These are phyloP conservation scores for Campoplex nolae DNA, from an alignment of 2,888 invertebrate genomes.

Conservation along the genomic window DNA sequence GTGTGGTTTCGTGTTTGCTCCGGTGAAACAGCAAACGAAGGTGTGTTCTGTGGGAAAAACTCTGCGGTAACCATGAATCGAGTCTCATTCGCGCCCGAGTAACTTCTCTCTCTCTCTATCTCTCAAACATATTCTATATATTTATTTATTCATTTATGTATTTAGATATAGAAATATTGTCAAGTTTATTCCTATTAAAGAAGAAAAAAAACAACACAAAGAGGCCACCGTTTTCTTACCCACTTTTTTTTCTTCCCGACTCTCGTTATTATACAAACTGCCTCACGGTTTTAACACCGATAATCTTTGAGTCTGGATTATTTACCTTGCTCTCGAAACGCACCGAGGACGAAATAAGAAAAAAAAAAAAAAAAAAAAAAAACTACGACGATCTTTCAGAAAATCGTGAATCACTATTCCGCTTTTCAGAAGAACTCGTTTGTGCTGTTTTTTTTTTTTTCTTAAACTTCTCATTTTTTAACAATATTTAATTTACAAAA, in stretches of 20 bases:
- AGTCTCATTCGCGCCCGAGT: slow-evolving; percentile 65
- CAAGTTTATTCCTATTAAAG: slow-evolving; percentile 20
- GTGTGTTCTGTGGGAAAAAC: slow-evolving; percentile 71
- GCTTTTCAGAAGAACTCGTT: background rate
- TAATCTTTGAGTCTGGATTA: background rate
- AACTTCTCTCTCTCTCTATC: slow-evolving; percentile 40
- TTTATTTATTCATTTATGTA: background rate
- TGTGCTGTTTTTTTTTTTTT: background rate
- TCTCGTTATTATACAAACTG: slow-evolving; percentile 9
- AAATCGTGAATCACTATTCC: background rate
- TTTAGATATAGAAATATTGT: background rate
- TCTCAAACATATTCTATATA: background rate
- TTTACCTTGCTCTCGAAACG: slow-evolving; percentile 5
- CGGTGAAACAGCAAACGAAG: background rate
- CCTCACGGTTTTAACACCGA: slow-evolving; percentile 1
- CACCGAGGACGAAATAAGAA: background rate
- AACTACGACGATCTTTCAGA: background rate
- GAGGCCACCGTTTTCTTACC: slow-evolving; percentile 39
- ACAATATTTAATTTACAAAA: too few relatives aligned
- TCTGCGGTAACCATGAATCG: slow-evolving; percentile 57
- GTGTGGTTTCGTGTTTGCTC: background rate
- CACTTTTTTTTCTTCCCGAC: background rate
- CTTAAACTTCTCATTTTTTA: too few relatives aligned
- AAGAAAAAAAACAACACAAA: slow-evolving; percentile 14
- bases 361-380: background rate